Conservation (phyloP, 2,797 vertebrate genomes). For the Lepus townsendii region DNA sequence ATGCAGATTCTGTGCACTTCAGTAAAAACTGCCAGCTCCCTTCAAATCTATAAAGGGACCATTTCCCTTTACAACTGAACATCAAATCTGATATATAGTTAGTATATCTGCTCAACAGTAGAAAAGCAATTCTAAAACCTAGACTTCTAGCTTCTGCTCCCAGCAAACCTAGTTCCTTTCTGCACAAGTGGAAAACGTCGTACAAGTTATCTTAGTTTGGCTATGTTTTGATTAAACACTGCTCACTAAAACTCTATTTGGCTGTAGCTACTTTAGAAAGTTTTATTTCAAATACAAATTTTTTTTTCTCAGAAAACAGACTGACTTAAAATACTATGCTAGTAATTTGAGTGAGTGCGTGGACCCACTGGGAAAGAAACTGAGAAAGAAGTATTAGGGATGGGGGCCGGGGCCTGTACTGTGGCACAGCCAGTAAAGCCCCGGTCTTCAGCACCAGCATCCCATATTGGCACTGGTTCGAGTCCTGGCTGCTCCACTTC, state of each 20-base stretch:
- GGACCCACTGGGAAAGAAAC: not conserved
- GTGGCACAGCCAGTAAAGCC: no score
- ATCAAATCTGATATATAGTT: conserved; percentile 81
- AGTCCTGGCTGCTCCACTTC: no score
- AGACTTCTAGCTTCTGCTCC: conserved; percentile 37
- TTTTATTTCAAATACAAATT: conserved; percentile 68
- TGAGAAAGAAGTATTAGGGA: not conserved
- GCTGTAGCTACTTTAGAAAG: not conserved
- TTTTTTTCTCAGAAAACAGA: not conserved
- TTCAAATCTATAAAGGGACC: conserved; percentile 78
- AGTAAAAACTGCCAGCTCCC: conserved; percentile 69
- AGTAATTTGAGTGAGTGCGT: not conserved
- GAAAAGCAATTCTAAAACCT: conserved; percentile 65
- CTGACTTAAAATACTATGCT: not conserved
- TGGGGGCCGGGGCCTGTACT: not conserved
- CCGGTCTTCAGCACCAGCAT: no score
- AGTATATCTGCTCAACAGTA: conserved; percentile 75
- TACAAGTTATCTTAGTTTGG: conserved; percentile 61
- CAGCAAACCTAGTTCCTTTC: conserved; percentile 66
- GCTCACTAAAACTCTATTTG: not conserved
- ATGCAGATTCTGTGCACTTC: conserved; percentile 77
- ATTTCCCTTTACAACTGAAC: conserved; percentile 80
- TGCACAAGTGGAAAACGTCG: conserved; percentile 70
- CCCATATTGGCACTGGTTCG: no score
- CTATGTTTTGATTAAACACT: conserved; percentile 57